These are phyloP conservation scores for Procavia capensis DNA, from an alignment of 2,113 vertebrate species.

Conservation along the genomic window DNA sequence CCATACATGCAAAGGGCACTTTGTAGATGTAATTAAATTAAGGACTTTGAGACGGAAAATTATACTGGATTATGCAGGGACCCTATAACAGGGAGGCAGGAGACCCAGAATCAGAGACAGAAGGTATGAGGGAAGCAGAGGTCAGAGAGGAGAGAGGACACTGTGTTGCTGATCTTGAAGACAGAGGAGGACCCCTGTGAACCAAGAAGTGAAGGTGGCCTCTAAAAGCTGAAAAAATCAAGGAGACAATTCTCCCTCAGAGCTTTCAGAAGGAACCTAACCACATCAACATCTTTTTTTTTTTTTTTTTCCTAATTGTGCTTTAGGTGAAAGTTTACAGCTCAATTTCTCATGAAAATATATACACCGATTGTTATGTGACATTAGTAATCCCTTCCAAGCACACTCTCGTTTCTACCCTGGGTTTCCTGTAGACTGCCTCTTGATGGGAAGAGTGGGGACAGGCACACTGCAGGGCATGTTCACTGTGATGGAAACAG, in stretches of 20 bases:
- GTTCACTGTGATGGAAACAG: not conserved
- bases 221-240: not conserved
- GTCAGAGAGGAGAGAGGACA: not conserved
- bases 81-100: no score
- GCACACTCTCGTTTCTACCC: no score
- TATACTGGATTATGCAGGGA: not conserved
- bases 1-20: not conserved
- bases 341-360: no score
- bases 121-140: not conserved
- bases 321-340: no score
- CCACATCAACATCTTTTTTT: no score
- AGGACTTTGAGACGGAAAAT: not conserved
- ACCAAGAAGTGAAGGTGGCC: not conserved
- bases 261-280: no score
- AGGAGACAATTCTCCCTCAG: rapidly evolving
- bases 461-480: not conserved
- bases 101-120: not conserved
- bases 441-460: not conserved
- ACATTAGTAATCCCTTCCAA: no score
- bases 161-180: rapidly evolving
- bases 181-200: no score
- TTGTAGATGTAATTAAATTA: not conserved
- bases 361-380: no score
- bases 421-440: no score
- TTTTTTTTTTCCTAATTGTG: no score